phyloP scores from a whole-genome alignment of 2,888 invertebrate species.

The Philonicus albiceps region DNA sequence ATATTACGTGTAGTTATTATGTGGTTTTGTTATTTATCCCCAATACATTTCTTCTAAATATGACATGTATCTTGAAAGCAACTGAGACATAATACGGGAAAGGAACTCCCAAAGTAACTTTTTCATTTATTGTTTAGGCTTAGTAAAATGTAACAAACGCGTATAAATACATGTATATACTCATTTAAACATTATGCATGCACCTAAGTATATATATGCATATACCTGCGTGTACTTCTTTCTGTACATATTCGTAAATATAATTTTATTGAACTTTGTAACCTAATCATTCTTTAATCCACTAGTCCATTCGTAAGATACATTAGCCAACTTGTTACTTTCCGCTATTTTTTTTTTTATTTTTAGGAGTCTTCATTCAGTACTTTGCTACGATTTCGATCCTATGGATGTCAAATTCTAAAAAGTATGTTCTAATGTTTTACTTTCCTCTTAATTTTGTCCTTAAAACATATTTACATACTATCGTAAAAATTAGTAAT shows the following conservation, averaged over 20 bases:
- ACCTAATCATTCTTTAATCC: background rate
- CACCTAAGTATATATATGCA: background rate
- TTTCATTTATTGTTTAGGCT: background rate
- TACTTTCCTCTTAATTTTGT: background rate
- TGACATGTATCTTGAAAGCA: conserved; percentile 27
- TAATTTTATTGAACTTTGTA: background rate
- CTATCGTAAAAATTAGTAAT: background rate
- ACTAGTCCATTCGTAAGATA: background rate
- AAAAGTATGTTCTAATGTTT: background rate
- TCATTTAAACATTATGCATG: background rate
- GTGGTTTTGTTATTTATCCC: background rate
- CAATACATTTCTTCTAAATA: conserved; percentile 13
- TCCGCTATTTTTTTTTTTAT: background rate
- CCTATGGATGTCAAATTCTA: background rate
- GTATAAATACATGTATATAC: background rate
- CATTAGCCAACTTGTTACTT: background rate
- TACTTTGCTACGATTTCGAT: background rate
- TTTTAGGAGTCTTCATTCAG: background rate
- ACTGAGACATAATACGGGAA: background rate
- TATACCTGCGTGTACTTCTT: background rate
- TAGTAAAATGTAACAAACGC: background rate
- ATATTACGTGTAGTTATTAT: conserved; percentile 7
- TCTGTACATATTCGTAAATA: background rate
- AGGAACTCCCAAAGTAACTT: conserved; percentile 16
- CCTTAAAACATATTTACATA: background rate